Percentiles rank a stretch among this genome's conserved stretches.
Evolutionary conservation across 2,797 vertebrate genomes (phyloP).

Genomic region (Thunnus albacares): DNA sequence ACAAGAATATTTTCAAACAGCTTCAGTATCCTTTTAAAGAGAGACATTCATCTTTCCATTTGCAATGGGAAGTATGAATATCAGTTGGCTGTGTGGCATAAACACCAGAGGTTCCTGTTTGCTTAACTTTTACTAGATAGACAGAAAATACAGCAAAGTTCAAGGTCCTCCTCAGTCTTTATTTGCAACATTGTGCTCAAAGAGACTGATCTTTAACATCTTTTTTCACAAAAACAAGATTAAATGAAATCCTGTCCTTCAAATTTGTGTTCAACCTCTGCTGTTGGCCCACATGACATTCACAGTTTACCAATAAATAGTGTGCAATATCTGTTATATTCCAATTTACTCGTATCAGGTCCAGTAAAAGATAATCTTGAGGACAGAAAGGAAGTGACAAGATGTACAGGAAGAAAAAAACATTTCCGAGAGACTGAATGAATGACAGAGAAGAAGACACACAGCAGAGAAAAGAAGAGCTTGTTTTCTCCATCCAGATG

Average conservation of each 20-base stretch:
- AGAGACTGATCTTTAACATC: conserved; percentile 18
- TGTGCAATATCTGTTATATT: conserved; percentile 44
- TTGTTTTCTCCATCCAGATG: conserved; percentile 55
- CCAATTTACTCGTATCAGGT: conserved; percentile 61
- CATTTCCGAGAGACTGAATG: background rate
- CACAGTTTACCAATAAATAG: conserved; percentile 54
- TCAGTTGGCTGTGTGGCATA: conserved; percentile 10
- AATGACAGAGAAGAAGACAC: conserved; percentile 20
- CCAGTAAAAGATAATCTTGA: conserved; percentile 50
- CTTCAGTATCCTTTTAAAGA: background rate
- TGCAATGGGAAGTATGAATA: conserved; percentile 46
- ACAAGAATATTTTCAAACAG: background rate
- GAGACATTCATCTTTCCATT: conserved; percentile 11
- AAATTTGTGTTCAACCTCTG: conserved; percentile 26
- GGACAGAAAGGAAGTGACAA: conserved; percentile 35
- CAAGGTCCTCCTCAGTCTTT: conserved; percentile 22
- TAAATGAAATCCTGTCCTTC: conserved; percentile 37
- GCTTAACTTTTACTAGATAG: conserved; percentile 17
- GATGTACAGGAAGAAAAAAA: background rate
- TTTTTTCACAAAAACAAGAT: conserved; percentile 26
- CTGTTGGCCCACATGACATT: conserved; percentile 21
- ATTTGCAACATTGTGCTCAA: conserved; percentile 21
- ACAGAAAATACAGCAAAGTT: background rate
- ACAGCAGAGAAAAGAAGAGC: conserved; percentile 31
- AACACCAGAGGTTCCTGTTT: conserved; percentile 7